Base-by-base conservation (phyloP, 1,140 invertebrate species). In the Penaeus chinensis region DNA sequence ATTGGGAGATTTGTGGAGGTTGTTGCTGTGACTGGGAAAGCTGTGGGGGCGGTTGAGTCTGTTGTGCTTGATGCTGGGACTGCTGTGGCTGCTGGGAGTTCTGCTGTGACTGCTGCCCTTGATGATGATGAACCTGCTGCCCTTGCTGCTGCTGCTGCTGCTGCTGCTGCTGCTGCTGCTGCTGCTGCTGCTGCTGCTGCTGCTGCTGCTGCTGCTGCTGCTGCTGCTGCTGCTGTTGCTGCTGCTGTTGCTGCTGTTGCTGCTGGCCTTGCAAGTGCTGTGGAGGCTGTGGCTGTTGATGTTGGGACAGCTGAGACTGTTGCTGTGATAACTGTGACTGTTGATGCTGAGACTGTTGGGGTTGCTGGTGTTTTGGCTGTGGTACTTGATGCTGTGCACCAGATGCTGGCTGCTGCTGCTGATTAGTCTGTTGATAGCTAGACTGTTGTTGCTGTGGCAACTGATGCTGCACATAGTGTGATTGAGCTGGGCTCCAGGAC, bases 101-200 rank as follows among this genome's bases (percentile, higher is more conserved):
- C 32, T 83, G 89, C n/a, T 83, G 89, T 22, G 77, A 60, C 32
- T 76, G 42, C 37, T 74, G 74, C 60, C 60, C 74, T 37, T 78
- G 63, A 42, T 84, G 87, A 16, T 89, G 87, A 18, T 89, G 83
- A 18, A 62, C 74, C 32, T 78, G 84, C n/a, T 71, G 66, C 78
- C 76, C 63, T 85, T 71, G n/a, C 61, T 42, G 80, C 79, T 54
- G n/a, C 54, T 32, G 47, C 79, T 63, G 27, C n/a, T 69, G 54
- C 24, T 85, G 82, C 22, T 86, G 84, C 79, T 54, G n/a, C 54
- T 32, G 47, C 79, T 63, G 27, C 3, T 69, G 84, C 60, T 82
- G 88, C 47, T 86, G 84, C 18, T 82, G 80, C 5, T 82, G 83
- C 63, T 47, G 27, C 27, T 69, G 78, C 16, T 79, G 82, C 32